phyloP scores from a whole-genome alignment of 2,888 invertebrate species.

The Lepidocyrtoides sp. region DNA sequence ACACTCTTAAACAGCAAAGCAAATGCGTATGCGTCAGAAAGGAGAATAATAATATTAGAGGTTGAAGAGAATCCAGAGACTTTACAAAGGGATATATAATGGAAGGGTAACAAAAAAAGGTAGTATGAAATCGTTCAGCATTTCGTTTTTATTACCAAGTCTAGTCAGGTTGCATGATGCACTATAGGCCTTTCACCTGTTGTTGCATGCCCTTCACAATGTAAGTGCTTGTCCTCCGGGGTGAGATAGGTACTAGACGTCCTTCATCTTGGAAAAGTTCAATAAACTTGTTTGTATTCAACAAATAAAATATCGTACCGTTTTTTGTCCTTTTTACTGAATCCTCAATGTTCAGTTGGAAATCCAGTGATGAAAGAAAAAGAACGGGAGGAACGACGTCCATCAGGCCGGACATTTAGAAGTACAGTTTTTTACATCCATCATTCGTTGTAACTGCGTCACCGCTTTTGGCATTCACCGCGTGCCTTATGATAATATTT shows the following conservation, averaged over 20 bases:
- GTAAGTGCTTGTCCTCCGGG: slow-evolving; percentile 24
- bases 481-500: slow-evolving; percentile 97
- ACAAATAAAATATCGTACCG: slow-evolving; percentile 7
- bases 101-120: slow-evolving; percentile 28
- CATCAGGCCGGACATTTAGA: too few relatives aligned
- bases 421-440: background rate
- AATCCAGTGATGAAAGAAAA: background rate
- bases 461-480: slow-evolving; percentile 99
- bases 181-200: slow-evolving; percentile 49
- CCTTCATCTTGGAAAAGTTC: slow-evolving; percentile 40
- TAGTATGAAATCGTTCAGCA: slow-evolving; percentile 28
- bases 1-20: background rate
- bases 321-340: too few relatives aligned
- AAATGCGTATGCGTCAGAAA: too few relatives aligned
- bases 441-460: slow-evolving; percentile 86
- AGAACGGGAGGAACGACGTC: background rate
- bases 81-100: background rate
- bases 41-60: too few relatives aligned
- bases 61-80: background rate
- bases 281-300: slow-evolving; percentile 10
- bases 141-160: slow-evolving; percentile 45
- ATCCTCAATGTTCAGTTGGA: too few relatives aligned
- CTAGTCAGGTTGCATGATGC: slow-evolving; percentile 51
- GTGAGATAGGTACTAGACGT: slow-evolving; percentile 35
- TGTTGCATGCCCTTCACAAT: slow-evolving; percentile 25